phyloP scores from a whole-genome alignment of 1,140 invertebrate genomes.

The Megalopta genalis region DNA sequence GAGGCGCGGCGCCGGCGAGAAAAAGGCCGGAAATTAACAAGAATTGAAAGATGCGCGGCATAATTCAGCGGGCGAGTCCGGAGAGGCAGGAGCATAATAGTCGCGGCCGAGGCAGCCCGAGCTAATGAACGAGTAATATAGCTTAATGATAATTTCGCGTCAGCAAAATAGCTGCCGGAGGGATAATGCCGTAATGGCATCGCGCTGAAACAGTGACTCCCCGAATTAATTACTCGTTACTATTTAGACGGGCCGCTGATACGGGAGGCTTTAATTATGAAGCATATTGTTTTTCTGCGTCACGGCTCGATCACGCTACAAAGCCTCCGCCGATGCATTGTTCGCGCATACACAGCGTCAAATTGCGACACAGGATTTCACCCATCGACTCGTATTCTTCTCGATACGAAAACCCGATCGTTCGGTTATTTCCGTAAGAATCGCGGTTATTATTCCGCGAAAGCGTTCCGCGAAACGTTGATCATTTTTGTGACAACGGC shows the following conservation, averaged over 20 bases:
- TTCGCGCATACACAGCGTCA: no score
- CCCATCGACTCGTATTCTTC: no score
- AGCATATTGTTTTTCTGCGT: background rate
- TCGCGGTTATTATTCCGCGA: no score
- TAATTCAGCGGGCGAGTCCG: background rate
- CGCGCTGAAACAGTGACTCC: background rate
- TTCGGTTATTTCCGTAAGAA: no score
- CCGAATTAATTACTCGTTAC: conserved; percentile 3
- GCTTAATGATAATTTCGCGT: conserved; percentile 1
- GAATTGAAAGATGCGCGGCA: background rate
- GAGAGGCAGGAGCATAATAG: background rate
- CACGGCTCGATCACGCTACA: background rate
- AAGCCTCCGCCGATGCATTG: background rate
- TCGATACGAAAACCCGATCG: no score
- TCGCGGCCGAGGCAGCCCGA: background rate
- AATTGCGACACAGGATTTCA: no score
- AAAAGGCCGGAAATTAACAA: background rate
- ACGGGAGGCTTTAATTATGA: background rate
- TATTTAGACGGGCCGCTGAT: background rate
- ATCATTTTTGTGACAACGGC: no score
- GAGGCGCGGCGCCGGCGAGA: background rate
- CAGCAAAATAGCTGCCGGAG: background rate
- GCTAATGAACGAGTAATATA: conserved; percentile 2
- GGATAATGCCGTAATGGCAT: background rate
- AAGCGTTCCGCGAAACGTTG: no score